Percentiles rank a stretch among this genome's conserved stretches.
Conservation (phyloP, 2,888 invertebrate species). For the Beris morrisii region DNA sequence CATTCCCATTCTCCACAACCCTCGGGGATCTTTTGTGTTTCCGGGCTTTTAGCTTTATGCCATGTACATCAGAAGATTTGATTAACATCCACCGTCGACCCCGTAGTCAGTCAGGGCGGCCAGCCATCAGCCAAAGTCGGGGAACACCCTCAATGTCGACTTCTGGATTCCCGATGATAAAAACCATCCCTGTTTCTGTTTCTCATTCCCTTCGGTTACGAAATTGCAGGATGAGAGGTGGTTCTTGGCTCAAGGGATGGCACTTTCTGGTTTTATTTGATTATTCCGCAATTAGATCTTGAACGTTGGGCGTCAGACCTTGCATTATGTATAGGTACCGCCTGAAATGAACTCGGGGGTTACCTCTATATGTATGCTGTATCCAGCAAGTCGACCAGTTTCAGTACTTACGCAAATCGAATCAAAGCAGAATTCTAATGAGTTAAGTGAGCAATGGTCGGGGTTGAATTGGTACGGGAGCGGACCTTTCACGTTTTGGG, state of each 20-base stretch:
- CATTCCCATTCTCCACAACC: constrained; percentile 29
- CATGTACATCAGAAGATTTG: constrained; percentile 37
- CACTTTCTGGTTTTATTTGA: constrained; percentile 36
- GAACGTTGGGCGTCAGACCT: constrained; percentile 28
- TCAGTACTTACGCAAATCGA: constrained; percentile 35
- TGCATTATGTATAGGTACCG: constrained; percentile 24
- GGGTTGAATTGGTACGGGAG: neutral
- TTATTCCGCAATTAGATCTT: constrained; percentile 39
- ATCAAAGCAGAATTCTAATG: constrained; percentile 39
- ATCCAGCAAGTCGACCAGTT: constrained; percentile 16
- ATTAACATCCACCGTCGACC: constrained; percentile 35
- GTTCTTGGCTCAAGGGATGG: constrained; percentile 15
- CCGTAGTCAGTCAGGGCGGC: constrained; percentile 14
- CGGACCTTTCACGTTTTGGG: constrained; percentile 7
- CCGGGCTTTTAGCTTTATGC: constrained; percentile 38
- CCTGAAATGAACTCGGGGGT: neutral
- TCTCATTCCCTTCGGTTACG: neutral
- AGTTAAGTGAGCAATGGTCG: constrained; percentile 37
- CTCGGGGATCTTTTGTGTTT: constrained; percentile 35
- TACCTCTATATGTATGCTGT: neutral
- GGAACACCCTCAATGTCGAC: constrained; percentile 12
- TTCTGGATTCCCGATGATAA: constrained; percentile 24
- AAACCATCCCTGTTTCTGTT: constrained; percentile 17
- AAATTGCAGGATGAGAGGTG: constrained; percentile 1
- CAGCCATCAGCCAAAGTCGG: neutral